Evolutionary conservation across 2,113 vertebrate genomes (phyloP), one percentile per base, ranked within the genome.

Genomic region (Mixornis gularis): DNA sequence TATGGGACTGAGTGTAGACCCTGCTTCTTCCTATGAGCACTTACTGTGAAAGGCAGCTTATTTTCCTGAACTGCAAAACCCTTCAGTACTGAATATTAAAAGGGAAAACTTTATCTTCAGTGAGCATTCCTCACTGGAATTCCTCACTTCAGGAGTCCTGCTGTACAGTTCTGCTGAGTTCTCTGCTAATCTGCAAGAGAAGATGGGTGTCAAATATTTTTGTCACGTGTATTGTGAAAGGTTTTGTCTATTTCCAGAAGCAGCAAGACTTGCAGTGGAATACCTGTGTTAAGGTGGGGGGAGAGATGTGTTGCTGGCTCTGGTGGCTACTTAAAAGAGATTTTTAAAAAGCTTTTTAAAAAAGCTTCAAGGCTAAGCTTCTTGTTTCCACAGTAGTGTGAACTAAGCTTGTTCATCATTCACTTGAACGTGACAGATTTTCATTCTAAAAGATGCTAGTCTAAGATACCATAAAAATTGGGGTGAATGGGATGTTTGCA

Each of bases 331-430:
- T 63, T 76, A 3, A 36, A 36, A 36, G 36, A 36, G 9, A 34
- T 11, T n/a, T 40, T 49, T 0, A 9, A 3, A 73, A 43, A 13
- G 10, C 8, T 30, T 21, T 12, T 32, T 40, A 41, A 0, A 11
- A 2, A 73, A 43, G 17, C 25, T 38, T 60, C 19, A 38, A 30
- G 44, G 41, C 27, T 51, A 51, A 66, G 20, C 16, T 65, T 51
- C 7, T 36, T 71, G 15, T 21, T 78, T 85, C 32, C 1, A 5
- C 10, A 49, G 19, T 43, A n/a, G 5, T 9, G 12, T 38, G 17
- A 22, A 13, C 21, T 52, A 19, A 74, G n/a, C 21, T 71, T 55
- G 21, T 36, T 62, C 0, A 0, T n/a, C 1, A 0, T 73, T 68
- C 10, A 4, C 12, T 29, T 56, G 30, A 80, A 43, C 4, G 43